Evolutionary conservation across 2,797 vertebrate species (phyloP).

Genomic region (Gephyroberyx darwinii): DNA sequence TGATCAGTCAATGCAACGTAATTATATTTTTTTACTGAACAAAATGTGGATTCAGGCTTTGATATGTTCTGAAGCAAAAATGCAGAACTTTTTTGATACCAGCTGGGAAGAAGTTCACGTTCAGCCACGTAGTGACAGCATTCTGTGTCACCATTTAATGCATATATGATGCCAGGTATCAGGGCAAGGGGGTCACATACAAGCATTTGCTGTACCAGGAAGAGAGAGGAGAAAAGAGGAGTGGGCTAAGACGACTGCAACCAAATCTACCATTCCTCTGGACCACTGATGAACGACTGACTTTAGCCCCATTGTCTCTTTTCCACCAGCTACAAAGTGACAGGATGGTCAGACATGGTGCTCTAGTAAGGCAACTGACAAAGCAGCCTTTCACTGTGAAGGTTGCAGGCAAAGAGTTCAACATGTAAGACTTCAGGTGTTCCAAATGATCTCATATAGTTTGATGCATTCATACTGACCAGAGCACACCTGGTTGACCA

Average conservation of each 20-base stretch:
- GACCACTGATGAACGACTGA: background rate
- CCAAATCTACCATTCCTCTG: background rate
- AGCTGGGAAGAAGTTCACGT: constrained; percentile 11
- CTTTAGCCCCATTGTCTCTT: constrained; percentile 7
- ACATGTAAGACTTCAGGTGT: constrained; percentile 2
- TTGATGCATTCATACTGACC: background rate
- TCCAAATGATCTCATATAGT: constrained; percentile 1
- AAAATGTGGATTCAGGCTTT: constrained; percentile 6
- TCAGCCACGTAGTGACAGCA: constrained; percentile 23
- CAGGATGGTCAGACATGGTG: background rate
- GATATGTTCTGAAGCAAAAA: too few relatives aligned
- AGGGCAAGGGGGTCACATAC: background rate
- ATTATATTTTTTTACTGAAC: constrained; percentile 18
- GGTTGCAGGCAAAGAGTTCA: constrained; percentile 1
- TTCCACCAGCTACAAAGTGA: constrained; percentile 23
- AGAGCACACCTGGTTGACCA: too few relatives aligned
- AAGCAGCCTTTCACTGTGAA: constrained; percentile 23
- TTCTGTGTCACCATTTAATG: constrained; percentile 27
- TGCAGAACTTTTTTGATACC: background rate
- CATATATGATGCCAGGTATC: constrained; percentile 18
- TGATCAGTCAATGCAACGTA: constrained; percentile 35
- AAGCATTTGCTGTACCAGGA: background rate
- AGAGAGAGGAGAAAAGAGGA: background rate
- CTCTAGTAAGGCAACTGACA: constrained; percentile 42
- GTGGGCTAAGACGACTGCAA: background rate